Conservation (phyloP, 2,888 invertebrate species). For the Ennomos quercinarius region DNA sequence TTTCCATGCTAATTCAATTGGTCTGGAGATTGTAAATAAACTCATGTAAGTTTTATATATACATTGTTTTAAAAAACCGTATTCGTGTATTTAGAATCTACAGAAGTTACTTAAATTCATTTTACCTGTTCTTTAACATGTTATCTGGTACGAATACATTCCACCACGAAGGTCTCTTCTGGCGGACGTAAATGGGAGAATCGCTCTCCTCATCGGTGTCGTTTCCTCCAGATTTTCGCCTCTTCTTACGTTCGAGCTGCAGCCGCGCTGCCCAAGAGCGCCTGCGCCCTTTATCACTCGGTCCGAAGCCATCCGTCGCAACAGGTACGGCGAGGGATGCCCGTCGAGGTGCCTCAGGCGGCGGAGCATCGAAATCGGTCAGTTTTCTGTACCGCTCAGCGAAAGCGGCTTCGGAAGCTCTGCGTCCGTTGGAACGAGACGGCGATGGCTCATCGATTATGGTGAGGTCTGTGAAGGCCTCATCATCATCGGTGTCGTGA, state of each 20-base stretch:
- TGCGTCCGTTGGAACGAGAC: conserved; percentile 69
- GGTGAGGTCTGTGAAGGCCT: conserved; percentile 66
- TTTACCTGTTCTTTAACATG: conserved; percentile 88
- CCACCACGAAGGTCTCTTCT: conserved; percentile 95
- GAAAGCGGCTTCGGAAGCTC: conserved; percentile 78
- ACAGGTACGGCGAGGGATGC: conserved; percentile 76
- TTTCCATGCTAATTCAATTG: conserved; percentile 66
- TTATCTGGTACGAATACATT: conserved; percentile 94
- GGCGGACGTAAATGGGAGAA: conserved; percentile 80
- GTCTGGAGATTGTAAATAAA: too few species aligned
- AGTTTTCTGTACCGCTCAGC: conserved; percentile 78
- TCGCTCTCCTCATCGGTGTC: conserved; percentile 77
- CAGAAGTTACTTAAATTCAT: conserved; percentile 2
- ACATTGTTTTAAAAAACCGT: too few species aligned
- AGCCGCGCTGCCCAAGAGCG: conserved; percentile 87
- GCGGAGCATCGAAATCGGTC: conserved; percentile 74
- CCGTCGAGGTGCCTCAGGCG: conserved; percentile 74
- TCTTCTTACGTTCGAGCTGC: conserved; percentile 82
- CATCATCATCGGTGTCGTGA: conserved; percentile 74
- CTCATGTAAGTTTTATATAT: too few species aligned
- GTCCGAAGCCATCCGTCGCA: conserved; percentile 63
- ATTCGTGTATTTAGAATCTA: conserved; percentile 6
- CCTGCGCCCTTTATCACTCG: conserved; percentile 84
- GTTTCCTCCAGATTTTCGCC: conserved; percentile 83
- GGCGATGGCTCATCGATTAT: conserved; percentile 57